Evolutionary conservation across 2,113 vertebrate species (phyloP).

Genomic region (Mellivora capensis): DNA sequence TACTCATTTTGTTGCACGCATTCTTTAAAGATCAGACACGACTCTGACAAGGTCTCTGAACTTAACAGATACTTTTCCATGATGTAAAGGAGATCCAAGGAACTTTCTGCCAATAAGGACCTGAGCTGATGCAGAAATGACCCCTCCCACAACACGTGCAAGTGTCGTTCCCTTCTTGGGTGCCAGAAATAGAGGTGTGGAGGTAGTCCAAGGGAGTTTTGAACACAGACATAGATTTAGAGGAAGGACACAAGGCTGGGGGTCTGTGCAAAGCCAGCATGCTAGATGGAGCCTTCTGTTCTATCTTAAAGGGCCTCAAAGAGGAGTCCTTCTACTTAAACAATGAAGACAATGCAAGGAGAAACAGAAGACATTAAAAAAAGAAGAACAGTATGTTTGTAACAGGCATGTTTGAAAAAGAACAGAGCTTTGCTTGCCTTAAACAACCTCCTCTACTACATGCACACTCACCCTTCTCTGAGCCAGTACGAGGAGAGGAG

Average conservation of each 20-base stretch:
- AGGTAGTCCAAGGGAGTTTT: background rate
- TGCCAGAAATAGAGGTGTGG: background rate
- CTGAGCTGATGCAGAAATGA: background rate
- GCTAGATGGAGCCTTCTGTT: background rate
- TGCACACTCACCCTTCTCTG: background rate
- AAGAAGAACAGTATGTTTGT: background rate
- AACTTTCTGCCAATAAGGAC: background rate
- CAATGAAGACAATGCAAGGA: background rate
- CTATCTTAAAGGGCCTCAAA: background rate
- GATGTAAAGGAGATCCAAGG: background rate
- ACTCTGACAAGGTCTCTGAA: background rate
- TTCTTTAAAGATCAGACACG: background rate
- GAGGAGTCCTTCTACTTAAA: background rate
- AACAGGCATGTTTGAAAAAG: constrained; percentile 6
- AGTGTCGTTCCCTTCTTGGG: background rate
- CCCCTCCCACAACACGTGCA: background rate
- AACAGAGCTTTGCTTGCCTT: constrained; percentile 14
- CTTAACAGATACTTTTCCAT: background rate
- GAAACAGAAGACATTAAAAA: background rate
- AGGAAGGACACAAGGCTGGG: background rate
- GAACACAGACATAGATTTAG: background rate
- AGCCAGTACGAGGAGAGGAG: background rate
- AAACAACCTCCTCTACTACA: background rate
- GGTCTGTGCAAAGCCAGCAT: background rate
- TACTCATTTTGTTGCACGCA: background rate